Evolutionary conservation across 1,140 invertebrate genomes (phyloP), one percentile per base, ranked within the genome.

Genomic region (Maconellicoccus hirsutus): DNA sequence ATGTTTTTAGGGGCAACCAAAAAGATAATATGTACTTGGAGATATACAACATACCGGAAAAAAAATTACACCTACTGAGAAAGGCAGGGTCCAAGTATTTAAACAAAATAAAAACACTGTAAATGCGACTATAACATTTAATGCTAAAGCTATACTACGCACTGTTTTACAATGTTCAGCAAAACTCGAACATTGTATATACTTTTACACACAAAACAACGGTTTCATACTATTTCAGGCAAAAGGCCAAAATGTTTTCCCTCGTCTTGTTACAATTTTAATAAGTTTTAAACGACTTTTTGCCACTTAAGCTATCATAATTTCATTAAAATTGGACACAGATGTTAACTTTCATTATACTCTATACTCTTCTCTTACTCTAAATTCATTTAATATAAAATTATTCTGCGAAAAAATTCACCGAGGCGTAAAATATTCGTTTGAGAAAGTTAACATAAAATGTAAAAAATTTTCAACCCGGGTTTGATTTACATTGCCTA

Each of bases 51-150:
- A 19, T 33, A 19, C 16, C 42, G 42, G 16, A 52, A 52, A 52
- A 33, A 52, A 52, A 52, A 52, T 52, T 52, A 52, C 42, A 52
- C n/a, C 42, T 6, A 19, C 10, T 52, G 2, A 52, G n/a, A 8
- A 16, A 52, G n/a, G 42, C 42, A 16, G 42, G 42, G 6, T 16
- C 12, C 10, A 16, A 14, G 2, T 16, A 14, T 52, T 52, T 52
- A 52, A 52, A 52, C 42, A 52, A 52, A 52, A 52, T 52, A 52
- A 52, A 52, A 52, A 52, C 42, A 52, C 42, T 52, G 42, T 52
- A 52, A 52, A 52, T 52, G n/a, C 42, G n/a, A 52, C 6, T 52
- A 14, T 16, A 52, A 52, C 42, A 52, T 52, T 52, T 8, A 52
- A 52, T 19, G 16, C n/a, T 52, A 3, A 19, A 52, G 16, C 42